Base-by-base conservation (phyloP, 2,888 invertebrate species). In the Habroteleia sp. region DNA sequence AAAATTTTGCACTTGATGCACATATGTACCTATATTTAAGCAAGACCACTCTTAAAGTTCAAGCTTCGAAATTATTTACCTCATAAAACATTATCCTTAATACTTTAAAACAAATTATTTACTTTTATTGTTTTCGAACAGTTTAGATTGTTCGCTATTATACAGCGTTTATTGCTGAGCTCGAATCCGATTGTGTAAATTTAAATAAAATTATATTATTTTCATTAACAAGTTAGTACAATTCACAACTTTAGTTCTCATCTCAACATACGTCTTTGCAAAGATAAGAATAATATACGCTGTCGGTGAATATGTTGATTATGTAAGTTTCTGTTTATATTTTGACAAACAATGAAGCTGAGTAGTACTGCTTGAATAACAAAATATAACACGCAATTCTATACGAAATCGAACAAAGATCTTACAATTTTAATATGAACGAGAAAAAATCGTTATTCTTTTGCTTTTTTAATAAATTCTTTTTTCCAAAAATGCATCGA, bases 1-100 rank as follows among this genome's bases (percentile, higher is more conserved):
- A 44, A 52, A 65, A 73, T 60, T 66, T 44, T 17, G 37, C 20
- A 48, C 48, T 56, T 35, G 56, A 72, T 72, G 58, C 58, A 13
- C 35, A 48, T 33, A 48, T 48, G 44, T n/a, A 17, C 17, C 7
- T n/a, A 4, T 39, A 31, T 41, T 23, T 31, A 0, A 31, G 23
- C 7, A 8, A 50, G 14, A 13, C 14, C 29, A 10, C 7, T 62
- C 14, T n/a, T n/a, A n/a, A n/a, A n/a, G n/a, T n/a, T n/a, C n/a
- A n/a, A n/a, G n/a, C n/a, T n/a, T n/a, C n/a, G n/a, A n/a, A n/a
- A n/a, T n/a, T n/a, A n/a, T n/a, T n/a, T n/a, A n/a, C n/a, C n/a
- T n/a, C n/a, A n/a, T n/a, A n/a, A n/a, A n/a, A n/a, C n/a, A n/a
- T n/a, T n/a, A n/a, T n/a, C n/a, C n/a, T n/a, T n/a, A n/a, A n/a